Evolutionary conservation across 1,140 invertebrate genomes (phyloP).

Genomic region (Zaprionus africanus): DNA sequence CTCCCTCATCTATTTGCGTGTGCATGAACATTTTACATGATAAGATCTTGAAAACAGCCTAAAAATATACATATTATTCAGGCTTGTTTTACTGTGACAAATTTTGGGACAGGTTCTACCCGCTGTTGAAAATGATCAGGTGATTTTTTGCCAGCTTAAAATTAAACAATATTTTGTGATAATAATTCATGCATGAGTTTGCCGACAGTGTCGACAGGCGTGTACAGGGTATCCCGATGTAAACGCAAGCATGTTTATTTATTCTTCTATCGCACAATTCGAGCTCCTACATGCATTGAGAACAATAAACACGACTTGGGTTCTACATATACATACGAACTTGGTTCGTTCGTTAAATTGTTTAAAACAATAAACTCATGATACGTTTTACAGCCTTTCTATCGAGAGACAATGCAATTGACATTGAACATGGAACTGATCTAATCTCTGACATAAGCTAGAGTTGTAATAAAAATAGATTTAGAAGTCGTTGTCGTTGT

Average conservation of each 20-base stretch:
- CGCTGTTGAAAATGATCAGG: slow-evolving; percentile 1
- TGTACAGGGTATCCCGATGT: slow-evolving; percentile 11
- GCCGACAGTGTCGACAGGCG: neutral
- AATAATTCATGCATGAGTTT: neutral
- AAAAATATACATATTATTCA: slow-evolving; percentile 1
- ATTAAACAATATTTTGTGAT: neutral
- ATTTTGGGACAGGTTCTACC: slow-evolving; percentile 1
- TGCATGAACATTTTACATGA: neutral
- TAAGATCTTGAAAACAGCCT: slow-evolving; percentile 5
- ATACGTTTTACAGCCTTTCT: slow-evolving; percentile 32
- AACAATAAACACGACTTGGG: slow-evolving; percentile 19
- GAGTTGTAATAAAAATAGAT: slow-evolving; percentile 9
- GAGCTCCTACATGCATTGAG: neutral
- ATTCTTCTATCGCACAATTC: neutral
- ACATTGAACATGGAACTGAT: slow-evolving; percentile 26
- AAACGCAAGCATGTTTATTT: neutral
- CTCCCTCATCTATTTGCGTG: neutral
- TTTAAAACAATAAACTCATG: slow-evolving; percentile 29
- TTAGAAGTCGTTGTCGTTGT: slow-evolving; percentile 20
- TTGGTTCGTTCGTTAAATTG: slow-evolving; percentile 7
- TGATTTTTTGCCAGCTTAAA: neutral
- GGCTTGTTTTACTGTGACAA: neutral
- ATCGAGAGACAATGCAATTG: slow-evolving; percentile 43
- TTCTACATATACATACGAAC: slow-evolving; percentile 5
- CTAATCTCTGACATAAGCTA: slow-evolving; percentile 10